Base-by-base conservation (phyloP, 2,797 vertebrate species). In the Chrysocyon brachyurus region DNA sequence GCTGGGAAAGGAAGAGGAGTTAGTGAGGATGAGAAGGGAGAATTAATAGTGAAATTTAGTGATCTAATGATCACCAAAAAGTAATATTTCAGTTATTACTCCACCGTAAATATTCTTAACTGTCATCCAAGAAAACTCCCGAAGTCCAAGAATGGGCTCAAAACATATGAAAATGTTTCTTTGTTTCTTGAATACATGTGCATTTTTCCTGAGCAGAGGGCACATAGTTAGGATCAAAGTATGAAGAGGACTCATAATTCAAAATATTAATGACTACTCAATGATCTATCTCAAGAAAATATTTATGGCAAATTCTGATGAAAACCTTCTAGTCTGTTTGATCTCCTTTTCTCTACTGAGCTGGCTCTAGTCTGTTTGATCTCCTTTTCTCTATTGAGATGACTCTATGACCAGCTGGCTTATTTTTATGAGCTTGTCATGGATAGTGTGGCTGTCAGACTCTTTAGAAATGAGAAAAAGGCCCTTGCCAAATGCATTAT, bases 231-330 rank as follows among this genome's bases (percentile, higher is more conserved):
- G 66, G 28, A 21, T 49, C 17, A 56, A 94, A 92, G 36, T 46
- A 75, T 59, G 36, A 2, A 72, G 61, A 52, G 24, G 15, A 12
- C 36, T 96, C 2, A 56, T 46, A 75, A 77, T 75, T 22, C 8
- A 95, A 97, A 96, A 91, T 83, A 87, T 72, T 95, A 84, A 59
- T 75, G 90, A 83, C 63, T 61, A 56, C 40, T 79, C 12, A 68
- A 73, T 87, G 59, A 90, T 64, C 46, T 61, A 46, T 63, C n/a
- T 56, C 33, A 78, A 91, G 57, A 89, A 94, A 91, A 66, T 90
- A 91, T 95, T 64, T 86, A 81, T 81, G 33, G 31, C 52, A 97
- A 89, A 83, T 92, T 46, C 36, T 56, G 33, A 46, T 64, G n/a
- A 28, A 64, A 68, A 10, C 8, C 70, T 63, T 73, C 17, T 40